These are phyloP conservation scores for Fukomys damarensis DNA, from an alignment of 2,113 vertebrate genomes.

Conservation along the genomic window DNA sequence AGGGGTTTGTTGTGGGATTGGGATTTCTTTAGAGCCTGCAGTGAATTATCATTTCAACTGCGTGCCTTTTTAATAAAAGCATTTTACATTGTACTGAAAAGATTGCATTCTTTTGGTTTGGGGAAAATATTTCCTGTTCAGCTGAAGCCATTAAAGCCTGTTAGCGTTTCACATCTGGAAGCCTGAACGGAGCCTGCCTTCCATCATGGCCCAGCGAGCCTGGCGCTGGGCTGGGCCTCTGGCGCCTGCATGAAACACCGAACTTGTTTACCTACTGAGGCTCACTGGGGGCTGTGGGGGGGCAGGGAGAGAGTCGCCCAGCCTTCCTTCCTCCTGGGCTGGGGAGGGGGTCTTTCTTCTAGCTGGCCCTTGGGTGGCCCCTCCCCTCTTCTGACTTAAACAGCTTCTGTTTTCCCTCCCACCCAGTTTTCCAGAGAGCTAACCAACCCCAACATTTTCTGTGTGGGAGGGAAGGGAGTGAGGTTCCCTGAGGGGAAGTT, in stretches of 20 bases:
- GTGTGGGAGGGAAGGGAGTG: neutral
- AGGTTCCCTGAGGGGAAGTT: neutral
- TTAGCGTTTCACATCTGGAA: conserved; percentile 57
- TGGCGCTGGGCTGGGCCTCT: neutral
- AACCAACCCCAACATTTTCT: neutral
- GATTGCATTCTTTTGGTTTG: conserved; percentile 77
- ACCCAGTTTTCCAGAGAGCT: neutral
- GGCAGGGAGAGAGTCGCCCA: neutral
- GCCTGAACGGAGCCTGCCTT: conserved; percentile 2
- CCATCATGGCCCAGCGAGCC: neutral
- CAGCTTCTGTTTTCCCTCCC: neutral
- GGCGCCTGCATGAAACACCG: rapidly evolving
- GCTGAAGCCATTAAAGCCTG: conserved; percentile 59
- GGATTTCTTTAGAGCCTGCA: conserved; percentile 61
- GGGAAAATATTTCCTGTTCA: conserved; percentile 82
- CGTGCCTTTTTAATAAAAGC: conserved; percentile 67
- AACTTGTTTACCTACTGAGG: conserved; percentile 52
- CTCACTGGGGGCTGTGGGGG: neutral
- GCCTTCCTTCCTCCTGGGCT: neutral
- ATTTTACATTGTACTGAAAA: conserved; percentile 76
- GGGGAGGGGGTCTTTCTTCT: neutral
- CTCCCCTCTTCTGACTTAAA: too few relatives aligned
- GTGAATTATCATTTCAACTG: conserved; percentile 63
- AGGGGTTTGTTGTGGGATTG: conserved; percentile 49
- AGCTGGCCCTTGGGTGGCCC: too few relatives aligned